These are phyloP conservation scores for Amniataba percoides DNA, from an alignment of 2,797 vertebrate species.

Conservation along the genomic window DNA sequence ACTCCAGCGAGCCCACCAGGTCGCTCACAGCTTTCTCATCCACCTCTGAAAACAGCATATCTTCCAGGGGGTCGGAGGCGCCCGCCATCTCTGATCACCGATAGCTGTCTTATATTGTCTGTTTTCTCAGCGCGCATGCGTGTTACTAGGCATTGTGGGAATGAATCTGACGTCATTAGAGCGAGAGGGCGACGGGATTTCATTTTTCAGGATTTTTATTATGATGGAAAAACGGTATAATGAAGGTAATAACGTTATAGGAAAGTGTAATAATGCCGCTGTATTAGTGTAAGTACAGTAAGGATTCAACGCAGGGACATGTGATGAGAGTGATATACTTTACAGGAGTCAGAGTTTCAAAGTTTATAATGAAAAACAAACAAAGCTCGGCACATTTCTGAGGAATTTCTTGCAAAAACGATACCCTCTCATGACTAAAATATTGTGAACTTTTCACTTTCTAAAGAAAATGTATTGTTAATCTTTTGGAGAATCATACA, in stretches of 20 bases:
- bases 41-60: constrained; percentile 93
- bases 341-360: too few species aligned
- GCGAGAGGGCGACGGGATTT: constrained; percentile 7
- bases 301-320: fast-evolving
- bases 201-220: constrained; percentile 2
- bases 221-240: neutral
- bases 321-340: neutral
- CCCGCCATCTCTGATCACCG: constrained; percentile 88
- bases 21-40: constrained; percentile 92
- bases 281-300: neutral
- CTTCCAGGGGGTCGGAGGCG: constrained; percentile 88
- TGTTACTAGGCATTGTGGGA: constrained; percentile 91
- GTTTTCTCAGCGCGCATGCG: constrained; percentile 83
- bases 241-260: neutral
- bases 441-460: too few species aligned
- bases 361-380: neutral
- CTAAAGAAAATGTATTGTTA: too few species aligned
- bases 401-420: too few species aligned
- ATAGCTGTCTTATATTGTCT: constrained; percentile 74
- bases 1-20: constrained; percentile 90
- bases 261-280: too few species aligned
- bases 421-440: too few species aligned
- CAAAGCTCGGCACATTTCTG: too few species aligned
- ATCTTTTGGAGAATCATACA: too few species aligned
- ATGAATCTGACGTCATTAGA: constrained; percentile 83